Conservation (phyloP, 2,888 invertebrate species). For the Pristionchus arcanus region DNA sequence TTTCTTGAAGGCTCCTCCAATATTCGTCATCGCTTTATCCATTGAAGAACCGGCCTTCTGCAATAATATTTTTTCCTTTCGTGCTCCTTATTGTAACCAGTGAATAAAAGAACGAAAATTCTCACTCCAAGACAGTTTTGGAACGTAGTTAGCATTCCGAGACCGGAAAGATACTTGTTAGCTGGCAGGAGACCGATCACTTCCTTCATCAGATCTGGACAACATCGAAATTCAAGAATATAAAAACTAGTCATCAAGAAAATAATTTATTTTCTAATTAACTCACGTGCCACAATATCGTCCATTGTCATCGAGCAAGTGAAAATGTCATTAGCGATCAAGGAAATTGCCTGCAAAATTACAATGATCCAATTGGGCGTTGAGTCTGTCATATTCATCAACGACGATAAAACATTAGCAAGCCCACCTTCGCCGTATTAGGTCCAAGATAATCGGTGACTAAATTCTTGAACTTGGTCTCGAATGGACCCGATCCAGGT, state of each 20-base stretch:
- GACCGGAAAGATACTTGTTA: not conserved
- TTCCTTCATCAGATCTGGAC: conserved; percentile 34
- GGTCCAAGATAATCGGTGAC: conserved; percentile 33
- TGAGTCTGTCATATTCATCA: not conserved
- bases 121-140: not conserved
- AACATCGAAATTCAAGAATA: not conserved
- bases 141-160: conserved; percentile 23
- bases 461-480: conserved; percentile 40
- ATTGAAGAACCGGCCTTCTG: conserved; percentile 2
- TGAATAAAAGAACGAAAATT: not conserved
- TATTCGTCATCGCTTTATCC: conserved; percentile 12
- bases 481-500: not conserved
- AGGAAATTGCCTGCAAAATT: not conserved
- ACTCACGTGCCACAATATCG: not conserved
- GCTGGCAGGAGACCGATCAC: not conserved
- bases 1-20: conserved; percentile 21
- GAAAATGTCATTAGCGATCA: not conserved
- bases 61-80: not conserved
- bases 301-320: not conserved
- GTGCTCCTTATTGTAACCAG: not conserved
- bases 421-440: not conserved
- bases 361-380: not conserved
- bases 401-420: not conserved
- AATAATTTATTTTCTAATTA: not conserved
- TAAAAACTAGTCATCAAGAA: not conserved